These are phyloP conservation scores for Seira sanloemensis DNA, from an alignment of 2,888 invertebrate species.

Conservation along the genomic window DNA sequence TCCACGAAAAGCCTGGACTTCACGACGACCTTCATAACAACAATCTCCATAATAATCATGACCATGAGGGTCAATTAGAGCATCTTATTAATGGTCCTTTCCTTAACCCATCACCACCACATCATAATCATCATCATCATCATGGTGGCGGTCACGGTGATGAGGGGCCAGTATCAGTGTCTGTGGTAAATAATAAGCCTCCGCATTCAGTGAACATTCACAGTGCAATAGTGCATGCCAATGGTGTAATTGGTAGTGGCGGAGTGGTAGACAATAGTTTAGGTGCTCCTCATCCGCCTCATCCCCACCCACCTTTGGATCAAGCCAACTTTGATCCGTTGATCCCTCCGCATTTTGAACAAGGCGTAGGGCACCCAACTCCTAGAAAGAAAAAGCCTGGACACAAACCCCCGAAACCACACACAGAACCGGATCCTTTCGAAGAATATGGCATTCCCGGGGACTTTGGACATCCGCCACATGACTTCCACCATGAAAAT, in stretches of 20 bases:
- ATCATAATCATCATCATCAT: conserved; percentile 13
- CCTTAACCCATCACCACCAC: background rate
- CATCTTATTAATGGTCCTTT: too few species aligned
- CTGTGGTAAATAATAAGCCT: conserved; percentile 13
- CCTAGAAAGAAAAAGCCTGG: conserved; percentile 5
- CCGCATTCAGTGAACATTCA: conserved; percentile 50
- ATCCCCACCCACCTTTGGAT: conserved; percentile 1
- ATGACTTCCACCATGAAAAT: background rate
- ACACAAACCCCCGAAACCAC: conserved; percentile 24
- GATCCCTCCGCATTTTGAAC: background rate
- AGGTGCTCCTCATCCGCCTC: conserved; percentile 8
- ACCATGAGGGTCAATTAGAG: background rate
- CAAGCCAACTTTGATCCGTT: conserved; percentile 37
- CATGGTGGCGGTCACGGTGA: background rate
- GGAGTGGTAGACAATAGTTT: conserved; percentile 30
- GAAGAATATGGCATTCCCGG: conserved; percentile 26
- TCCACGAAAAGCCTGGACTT: conserved; percentile 17
- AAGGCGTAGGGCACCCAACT: background rate
- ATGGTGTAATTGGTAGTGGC: conserved; percentile 29
- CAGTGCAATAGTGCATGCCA: conserved; percentile 46
- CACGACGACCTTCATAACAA: conserved; percentile 40
- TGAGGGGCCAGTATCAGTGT: background rate
- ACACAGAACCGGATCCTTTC: conserved; percentile 30
- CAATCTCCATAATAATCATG: conserved; percentile 24
- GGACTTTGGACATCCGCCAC: conserved; percentile 6